Conservation (phyloP, 2,888 invertebrate species). For the Dicycla oo region DNA sequence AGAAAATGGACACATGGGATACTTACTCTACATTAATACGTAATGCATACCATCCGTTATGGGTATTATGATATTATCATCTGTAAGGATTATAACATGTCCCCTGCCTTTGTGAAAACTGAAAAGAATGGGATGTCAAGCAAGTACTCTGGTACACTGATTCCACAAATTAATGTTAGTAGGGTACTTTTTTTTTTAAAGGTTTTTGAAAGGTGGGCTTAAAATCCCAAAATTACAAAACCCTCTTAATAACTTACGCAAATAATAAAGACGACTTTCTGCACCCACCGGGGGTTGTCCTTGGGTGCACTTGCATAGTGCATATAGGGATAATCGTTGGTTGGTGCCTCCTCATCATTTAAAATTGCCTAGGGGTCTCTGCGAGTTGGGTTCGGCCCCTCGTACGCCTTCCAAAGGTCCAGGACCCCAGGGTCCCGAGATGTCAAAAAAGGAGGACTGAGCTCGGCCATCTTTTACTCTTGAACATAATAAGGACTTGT, state of each 20-base stretch:
- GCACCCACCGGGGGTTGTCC: no score
- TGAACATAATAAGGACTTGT: background rate
- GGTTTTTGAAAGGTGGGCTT: background rate
- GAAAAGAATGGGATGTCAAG: background rate
- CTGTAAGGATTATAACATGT: background rate
- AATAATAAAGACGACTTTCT: no score
- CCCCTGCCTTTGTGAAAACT: background rate
- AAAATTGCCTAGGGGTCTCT: no score
- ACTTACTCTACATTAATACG: background rate
- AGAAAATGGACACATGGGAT: slow-evolving; percentile 4
- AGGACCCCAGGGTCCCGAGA: no score
- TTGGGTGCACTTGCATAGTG: no score
- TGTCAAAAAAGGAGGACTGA: no score
- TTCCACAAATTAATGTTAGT: background rate
- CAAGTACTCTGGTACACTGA: background rate
- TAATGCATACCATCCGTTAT: background rate
- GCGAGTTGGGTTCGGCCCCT: no score
- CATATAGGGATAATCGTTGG: no score
- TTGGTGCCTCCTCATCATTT: no score
- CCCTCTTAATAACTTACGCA: no score
- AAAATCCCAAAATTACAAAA: background rate
- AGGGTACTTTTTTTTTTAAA: background rate
- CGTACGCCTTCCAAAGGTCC: no score
- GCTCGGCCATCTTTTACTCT: background rate
- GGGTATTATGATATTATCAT: no score